Evolutionary conservation across 2,113 vertebrate genomes (phyloP), one percentile per base, ranked within the genome.

Genomic region (Nibea albiflora): DNA sequence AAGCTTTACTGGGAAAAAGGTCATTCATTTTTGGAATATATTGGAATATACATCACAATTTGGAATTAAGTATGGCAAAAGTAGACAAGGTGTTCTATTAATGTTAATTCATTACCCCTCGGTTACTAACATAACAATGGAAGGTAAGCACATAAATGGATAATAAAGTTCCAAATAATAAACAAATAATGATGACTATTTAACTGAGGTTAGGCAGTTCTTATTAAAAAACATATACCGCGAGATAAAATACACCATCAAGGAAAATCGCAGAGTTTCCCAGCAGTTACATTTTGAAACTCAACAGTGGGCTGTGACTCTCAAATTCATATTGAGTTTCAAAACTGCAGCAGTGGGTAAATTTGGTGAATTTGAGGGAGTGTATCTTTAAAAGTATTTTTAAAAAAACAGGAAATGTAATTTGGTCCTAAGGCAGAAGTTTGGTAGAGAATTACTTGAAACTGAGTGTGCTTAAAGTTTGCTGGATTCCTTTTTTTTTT

Each of bases 301-400:
- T 11, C 22, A 44, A 28, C 35, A 31, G 14, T 0, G 0, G 15
- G 56, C 20, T 68, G 60, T 8, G 49, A n/a, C 17, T 35, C 65
- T 73, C 31, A 57, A 44, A 26, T 76, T 78, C 63, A 82, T 7
- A 26, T 72, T 60, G 15, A 58, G 17, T 61, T 81, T 81, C 26
- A 68, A 26, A 66, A 26, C 20, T 49, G 46, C 44, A 64, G 16
- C 49, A 44, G 17, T 53, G 22, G 79, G 26, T 50, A 50, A 39
- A 53, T 47, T 19, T 42, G 3, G 20, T 12, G 15, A 12, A 57
- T 44, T 76, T 2, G 5, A 54, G 28, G 14, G 28, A 56, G 11
- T 24, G 4, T 44, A 24, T 62, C 2, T 76, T 63, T 22, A 26
- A 77, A 58, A 2, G 20, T 44, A 12, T 24, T 56, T 24, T 52